Conservation (phyloP, 1,140 invertebrate genomes). For the Chymomyza costata region DNA sequence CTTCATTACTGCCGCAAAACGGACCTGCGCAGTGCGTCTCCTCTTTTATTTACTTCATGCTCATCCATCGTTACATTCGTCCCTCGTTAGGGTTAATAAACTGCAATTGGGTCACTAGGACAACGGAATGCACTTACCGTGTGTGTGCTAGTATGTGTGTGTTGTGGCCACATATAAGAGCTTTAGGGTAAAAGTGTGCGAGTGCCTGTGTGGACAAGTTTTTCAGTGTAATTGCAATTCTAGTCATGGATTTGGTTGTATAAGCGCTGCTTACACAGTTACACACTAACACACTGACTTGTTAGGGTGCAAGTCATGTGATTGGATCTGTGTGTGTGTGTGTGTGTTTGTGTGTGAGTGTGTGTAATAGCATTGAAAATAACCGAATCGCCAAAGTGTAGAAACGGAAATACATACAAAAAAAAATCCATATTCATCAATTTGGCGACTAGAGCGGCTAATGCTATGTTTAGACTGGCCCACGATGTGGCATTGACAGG, state of each 20-base stretch:
- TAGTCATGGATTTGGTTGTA: conserved; percentile 69
- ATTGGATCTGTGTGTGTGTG: background rate
- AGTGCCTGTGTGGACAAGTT: conserved; percentile 23
- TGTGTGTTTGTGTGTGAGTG: background rate
- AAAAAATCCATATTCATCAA: no score
- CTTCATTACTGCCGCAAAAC: no score
- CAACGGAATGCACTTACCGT: conserved; percentile 28
- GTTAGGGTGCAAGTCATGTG: conserved; percentile 60
- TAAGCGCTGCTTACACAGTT: conserved; percentile 33
- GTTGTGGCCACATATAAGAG: no score
- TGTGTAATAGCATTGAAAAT: background rate
- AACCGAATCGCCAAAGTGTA: no score
- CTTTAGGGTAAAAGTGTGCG: no score
- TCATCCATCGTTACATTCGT: no score
- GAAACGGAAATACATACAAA: no score
- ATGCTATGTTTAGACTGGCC: no score
- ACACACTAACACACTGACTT: conserved; percentile 18
- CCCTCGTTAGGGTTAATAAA: conserved; percentile 73
- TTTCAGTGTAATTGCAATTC: conserved; percentile 54
- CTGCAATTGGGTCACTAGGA: conserved; percentile 74
- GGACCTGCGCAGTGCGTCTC: no score
- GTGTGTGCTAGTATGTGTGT: background rate
- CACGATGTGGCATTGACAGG: no score
- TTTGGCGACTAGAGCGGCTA: no score
- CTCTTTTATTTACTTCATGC: no score